These are phyloP conservation scores for Potamarius usumacintae DNA, from an alignment of 2,113 vertebrate genomes.

Conservation along the genomic window DNA sequence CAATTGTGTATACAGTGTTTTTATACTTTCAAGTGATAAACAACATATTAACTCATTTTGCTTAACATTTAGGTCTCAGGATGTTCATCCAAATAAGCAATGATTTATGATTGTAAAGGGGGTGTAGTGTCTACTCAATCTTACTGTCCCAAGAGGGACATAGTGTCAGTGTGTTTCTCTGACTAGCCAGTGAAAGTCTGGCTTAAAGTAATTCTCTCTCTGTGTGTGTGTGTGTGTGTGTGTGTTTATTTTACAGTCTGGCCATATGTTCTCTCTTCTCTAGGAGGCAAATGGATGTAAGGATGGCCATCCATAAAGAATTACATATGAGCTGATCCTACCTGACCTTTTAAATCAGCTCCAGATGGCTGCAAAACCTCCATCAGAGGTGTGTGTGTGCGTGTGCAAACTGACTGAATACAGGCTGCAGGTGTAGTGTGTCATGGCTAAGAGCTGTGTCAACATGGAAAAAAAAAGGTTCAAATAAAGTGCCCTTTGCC, in stretches of 20 bases:
- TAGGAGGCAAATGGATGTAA: not conserved
- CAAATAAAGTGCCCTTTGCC: slow-evolving; percentile 24
- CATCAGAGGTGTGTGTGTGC: slow-evolving; percentile 18
- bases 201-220: not conserved
- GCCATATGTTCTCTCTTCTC: slow-evolving; percentile 27
- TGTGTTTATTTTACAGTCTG: slow-evolving; percentile 42
- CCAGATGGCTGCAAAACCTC: slow-evolving; percentile 39
- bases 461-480: slow-evolving; percentile 14
- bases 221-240: not conserved
- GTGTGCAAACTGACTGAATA: slow-evolving; percentile 21
- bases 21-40: not conserved
- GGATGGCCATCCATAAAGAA: slow-evolving; percentile 16
- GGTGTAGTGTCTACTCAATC: not conserved
- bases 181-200: slow-evolving; percentile 18
- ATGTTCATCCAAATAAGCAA: too few species aligned
- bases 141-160: not conserved
- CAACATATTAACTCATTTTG: not conserved
- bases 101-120: not conserved
- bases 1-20: not conserved
- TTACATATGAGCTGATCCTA: not conserved
- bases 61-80: not conserved
- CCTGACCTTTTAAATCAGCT: slow-evolving; percentile 23
- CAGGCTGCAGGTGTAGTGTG: slow-evolving; percentile 42
- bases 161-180: not conserved
- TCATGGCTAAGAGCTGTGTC: slow-evolving; percentile 34